Conservation (phyloP, 2,113 vertebrate species). For the Tichodroma muraria region DNA sequence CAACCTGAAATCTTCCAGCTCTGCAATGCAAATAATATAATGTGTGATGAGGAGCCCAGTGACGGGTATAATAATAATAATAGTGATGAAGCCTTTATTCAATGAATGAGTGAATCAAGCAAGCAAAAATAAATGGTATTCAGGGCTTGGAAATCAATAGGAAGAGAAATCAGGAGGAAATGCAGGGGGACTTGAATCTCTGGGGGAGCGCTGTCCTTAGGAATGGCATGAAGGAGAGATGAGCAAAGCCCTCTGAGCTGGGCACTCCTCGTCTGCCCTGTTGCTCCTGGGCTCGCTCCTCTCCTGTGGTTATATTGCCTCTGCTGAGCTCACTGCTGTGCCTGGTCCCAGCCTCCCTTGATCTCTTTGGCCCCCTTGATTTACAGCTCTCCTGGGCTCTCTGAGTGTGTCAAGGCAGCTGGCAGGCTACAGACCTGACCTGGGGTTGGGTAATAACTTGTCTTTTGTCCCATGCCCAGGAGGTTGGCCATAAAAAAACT, state of each 20-base stretch:
- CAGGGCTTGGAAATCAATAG: conserved; percentile 39
- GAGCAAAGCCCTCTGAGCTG: not conserved
- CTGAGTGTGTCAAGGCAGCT: conserved; percentile 24
- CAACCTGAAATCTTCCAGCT: conserved; percentile 70
- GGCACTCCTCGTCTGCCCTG: accelerated
- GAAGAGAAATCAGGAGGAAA: conserved; percentile 28
- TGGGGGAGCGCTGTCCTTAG: not conserved
- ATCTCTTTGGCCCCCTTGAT: conserved; percentile 41
- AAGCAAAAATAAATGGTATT: conserved; percentile 62
- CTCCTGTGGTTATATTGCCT: not conserved
- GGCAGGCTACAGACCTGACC: conserved; percentile 45
- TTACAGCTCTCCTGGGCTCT: conserved; percentile 27
- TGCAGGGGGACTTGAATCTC: not conserved
- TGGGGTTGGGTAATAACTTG: conserved; percentile 55
- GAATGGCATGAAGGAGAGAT: not conserved
- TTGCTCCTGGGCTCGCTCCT: accelerated
- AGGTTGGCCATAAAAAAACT: conserved; percentile 48
- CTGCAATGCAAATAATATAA: conserved; percentile 71
- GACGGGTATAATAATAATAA: conserved; percentile 60
- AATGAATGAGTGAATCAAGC: conserved; percentile 64
- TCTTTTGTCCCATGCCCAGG: conserved; percentile 54
- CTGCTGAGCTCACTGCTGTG: not conserved
- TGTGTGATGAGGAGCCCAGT: conserved; percentile 61
- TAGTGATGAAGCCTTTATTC: conserved; percentile 70
- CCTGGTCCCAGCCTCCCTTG: not conserved